These are phyloP conservation scores for Seira musarum DNA, from an alignment of 2,888 invertebrate species.

Conservation along the genomic window DNA sequence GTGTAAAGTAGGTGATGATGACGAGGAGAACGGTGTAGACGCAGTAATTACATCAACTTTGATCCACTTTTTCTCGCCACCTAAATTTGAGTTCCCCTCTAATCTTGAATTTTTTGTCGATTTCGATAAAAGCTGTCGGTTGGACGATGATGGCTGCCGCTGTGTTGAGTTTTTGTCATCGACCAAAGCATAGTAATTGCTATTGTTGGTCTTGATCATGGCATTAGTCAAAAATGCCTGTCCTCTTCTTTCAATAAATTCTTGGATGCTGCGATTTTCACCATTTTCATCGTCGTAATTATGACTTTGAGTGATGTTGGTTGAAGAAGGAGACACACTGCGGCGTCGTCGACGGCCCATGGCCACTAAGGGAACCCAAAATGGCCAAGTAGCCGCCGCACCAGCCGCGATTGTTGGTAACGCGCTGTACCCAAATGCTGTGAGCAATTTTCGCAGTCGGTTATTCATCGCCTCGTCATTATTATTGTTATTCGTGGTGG, in stretches of 20 bases:
- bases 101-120: slow-evolving; percentile 53
- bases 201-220: neutral
- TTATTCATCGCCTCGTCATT: slow-evolving; percentile 47
- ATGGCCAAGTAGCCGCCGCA: slow-evolving; percentile 69
- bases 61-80: slow-evolving; percentile 68
- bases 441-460: slow-evolving; percentile 63
- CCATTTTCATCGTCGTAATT: neutral
- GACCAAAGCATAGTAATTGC: neutral
- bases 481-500: neutral
- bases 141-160: slow-evolving; percentile 40
- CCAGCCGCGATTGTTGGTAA: slow-evolving; percentile 69
- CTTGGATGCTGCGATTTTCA: neutral
- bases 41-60: slow-evolving; percentile 69
- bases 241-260: slow-evolving; percentile 31
- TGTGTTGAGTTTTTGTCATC: slow-evolving; percentile 23
- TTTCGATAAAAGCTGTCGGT: slow-evolving; percentile 54
- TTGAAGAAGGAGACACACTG: no score
- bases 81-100: slow-evolving; percentile 29
- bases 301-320: neutral
- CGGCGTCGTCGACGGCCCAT: slow-evolving; percentile 54
- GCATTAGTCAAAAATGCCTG: slow-evolving; percentile 32
- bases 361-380: slow-evolving; percentile 68
- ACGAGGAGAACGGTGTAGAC: slow-evolving; percentile 46
- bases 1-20: slow-evolving; percentile 61
- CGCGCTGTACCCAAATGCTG: slow-evolving; percentile 68